Conservation (phyloP, 2,797 vertebrate species). For the Epinephelus coioides region DNA sequence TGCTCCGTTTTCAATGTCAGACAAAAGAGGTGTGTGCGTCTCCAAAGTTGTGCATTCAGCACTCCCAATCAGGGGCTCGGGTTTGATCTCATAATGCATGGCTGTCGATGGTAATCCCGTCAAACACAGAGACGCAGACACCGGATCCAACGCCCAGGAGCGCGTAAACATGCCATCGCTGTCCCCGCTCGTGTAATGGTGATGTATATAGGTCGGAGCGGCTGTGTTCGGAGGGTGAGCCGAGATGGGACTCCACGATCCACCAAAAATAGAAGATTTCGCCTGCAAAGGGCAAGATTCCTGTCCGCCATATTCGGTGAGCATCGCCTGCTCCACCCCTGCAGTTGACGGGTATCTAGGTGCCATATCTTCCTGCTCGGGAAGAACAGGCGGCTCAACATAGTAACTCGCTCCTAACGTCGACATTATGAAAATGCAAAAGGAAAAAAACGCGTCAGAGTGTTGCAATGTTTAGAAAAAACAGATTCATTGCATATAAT, state of each 20-base stretch:
- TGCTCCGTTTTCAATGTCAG: constrained; percentile 92
- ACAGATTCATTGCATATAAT: constrained; percentile 86
- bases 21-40: constrained; percentile 92
- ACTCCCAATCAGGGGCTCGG: constrained; percentile 92
- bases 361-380: constrained; percentile 92
- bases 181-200: constrained; percentile 90
- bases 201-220: constrained; percentile 92
- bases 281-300: constrained; percentile 94
- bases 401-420: constrained; percentile 95
- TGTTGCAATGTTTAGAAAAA: constrained; percentile 82
- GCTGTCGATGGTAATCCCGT: constrained; percentile 92
- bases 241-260: constrained; percentile 93
- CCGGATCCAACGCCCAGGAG: constrained; percentile 95
- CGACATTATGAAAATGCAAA: constrained; percentile 88
- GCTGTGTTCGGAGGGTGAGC: constrained; percentile 87
- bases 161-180: constrained; percentile 96
- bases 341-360: constrained; percentile 90
- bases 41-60: constrained; percentile 95
- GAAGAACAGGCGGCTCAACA: constrained; percentile 92
- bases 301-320: constrained; percentile 94
- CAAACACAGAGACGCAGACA: constrained; percentile 93
- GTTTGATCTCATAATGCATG: constrained; percentile 96
- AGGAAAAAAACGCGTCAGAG: constrained; percentile 59
- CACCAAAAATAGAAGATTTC: constrained; percentile 93
- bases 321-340: constrained; percentile 88